Percentiles rank a stretch among this genome's conserved stretches.
Conservation (phyloP, 2,888 invertebrate genomes). For the Folsomia candida region DNA sequence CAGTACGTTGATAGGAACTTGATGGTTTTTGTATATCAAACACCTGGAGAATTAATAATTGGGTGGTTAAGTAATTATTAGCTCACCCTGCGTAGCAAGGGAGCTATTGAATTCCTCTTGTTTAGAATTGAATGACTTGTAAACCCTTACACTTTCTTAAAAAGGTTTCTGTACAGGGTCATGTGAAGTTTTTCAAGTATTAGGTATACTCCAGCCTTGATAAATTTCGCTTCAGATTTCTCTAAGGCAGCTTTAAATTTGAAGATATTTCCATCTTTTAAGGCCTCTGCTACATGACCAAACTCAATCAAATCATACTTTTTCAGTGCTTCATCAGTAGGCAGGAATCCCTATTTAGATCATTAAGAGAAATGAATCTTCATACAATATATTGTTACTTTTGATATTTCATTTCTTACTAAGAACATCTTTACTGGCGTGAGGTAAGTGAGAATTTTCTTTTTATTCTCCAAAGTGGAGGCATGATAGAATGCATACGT, state of each 20-base stretch:
- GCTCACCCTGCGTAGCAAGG: background rate
- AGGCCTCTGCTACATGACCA: conserved; percentile 80
- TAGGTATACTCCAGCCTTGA: conserved; percentile 93
- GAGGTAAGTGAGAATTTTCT: conserved; percentile 88
- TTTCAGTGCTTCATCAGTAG: conserved; percentile 73
- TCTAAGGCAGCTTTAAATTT: conserved; percentile 80
- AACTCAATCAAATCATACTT: conserved; percentile 91
- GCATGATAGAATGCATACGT: conserved; percentile 92
- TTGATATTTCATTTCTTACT: conserved; percentile 52
- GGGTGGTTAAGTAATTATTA: conserved; percentile 15
- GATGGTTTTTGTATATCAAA: conserved; percentile 63
- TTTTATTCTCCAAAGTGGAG: conserved; percentile 77
- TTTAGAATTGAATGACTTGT: too few relatives aligned
- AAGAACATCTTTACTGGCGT: conserved; percentile 96
- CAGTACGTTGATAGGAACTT: conserved; percentile 81
- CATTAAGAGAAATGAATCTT: background rate
- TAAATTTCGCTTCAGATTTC: conserved; percentile 86
- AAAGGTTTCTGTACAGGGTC: conserved; percentile 91
- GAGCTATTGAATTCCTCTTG: too few relatives aligned
- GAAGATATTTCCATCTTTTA: conserved; percentile 83
- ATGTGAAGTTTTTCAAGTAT: conserved; percentile 95
- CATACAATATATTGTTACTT: too few relatives aligned
- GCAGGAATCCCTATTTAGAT: conserved; percentile 74
- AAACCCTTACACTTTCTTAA: conserved; percentile 80
- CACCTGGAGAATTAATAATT: conserved; percentile 52